Evolutionary conservation across 2,888 invertebrate species (phyloP).

Genomic region (Mesoligia furuncula): DNA sequence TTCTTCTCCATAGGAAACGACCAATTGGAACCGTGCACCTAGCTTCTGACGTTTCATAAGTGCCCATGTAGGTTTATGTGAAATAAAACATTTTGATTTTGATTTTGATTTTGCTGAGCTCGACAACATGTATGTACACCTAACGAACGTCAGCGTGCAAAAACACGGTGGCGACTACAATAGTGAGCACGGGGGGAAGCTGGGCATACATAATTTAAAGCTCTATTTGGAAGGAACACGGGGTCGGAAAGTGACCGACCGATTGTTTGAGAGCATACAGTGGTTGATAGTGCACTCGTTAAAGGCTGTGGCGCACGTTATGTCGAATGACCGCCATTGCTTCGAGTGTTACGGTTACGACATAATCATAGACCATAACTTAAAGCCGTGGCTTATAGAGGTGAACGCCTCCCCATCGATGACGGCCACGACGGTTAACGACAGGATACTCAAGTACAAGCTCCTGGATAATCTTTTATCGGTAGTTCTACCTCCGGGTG

Average conservation of each 20-base stretch:
- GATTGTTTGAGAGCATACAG: slow-evolving; percentile 96
- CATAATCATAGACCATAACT: slow-evolving; percentile 97
- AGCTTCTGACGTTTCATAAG: too few species aligned
- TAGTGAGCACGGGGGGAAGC: slow-evolving; percentile 97
- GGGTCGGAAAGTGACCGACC: slow-evolving; percentile 96
- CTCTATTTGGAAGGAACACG: slow-evolving; percentile 97
- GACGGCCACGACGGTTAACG: slow-evolving; percentile 97
- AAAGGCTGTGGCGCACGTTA: slow-evolving; percentile 96
- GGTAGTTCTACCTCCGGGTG: slow-evolving; percentile 96
- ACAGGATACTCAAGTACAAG: slow-evolving; percentile 97
- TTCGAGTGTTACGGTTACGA: slow-evolving; percentile 98
- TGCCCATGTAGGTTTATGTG: too few species aligned
- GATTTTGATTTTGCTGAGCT: too few species aligned
- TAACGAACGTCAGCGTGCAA: slow-evolving; percentile 98
- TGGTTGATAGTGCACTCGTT: slow-evolving; percentile 97
- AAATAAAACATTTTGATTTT: too few species aligned
- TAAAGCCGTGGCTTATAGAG: slow-evolving; percentile 98
- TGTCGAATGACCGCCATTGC: slow-evolving; percentile 97
- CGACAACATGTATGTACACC: slow-evolving; percentile 98
- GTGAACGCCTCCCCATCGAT: slow-evolving; percentile 98
- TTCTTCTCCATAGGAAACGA: too few species aligned
- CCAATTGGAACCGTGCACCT: too few species aligned
- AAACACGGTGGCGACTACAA: slow-evolving; percentile 98
- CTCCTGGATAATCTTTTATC: slow-evolving; percentile 97
- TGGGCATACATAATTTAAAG: slow-evolving; percentile 96